Evolutionary conservation across 1,140 invertebrate genomes (phyloP).

Genomic region (Pseudomyrmex concolor): DNA sequence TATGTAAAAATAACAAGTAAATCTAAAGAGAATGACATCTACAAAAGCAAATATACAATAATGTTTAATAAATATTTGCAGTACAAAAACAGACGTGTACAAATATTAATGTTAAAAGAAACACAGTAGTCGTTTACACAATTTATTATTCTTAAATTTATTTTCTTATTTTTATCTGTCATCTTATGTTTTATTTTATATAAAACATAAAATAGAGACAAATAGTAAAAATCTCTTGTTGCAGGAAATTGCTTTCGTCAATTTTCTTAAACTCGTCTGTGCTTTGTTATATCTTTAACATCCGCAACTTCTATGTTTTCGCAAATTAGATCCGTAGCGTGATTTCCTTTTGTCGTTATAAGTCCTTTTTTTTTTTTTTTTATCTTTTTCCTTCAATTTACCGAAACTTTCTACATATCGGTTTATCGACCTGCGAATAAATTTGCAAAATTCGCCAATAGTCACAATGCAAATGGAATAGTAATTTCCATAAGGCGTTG

Average conservation of each 20-base stretch:
- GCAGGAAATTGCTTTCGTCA: background rate
- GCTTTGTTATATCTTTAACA: background rate
- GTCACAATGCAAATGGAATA: conserved; percentile 15
- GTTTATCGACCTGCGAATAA: conserved; percentile 44
- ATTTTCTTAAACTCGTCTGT: background rate
- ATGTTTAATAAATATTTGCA: too few species aligned
- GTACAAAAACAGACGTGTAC: too few species aligned
- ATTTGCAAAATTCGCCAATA: conserved; percentile 28
- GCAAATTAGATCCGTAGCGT: conserved; percentile 11
- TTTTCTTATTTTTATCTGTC: too few species aligned
- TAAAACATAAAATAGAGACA: background rate
- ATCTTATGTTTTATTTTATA: background rate
- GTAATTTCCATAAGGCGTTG: conserved; percentile 25
- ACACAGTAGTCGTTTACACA: too few species aligned
- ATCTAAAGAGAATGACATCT: too few species aligned
- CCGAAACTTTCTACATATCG: conserved; percentile 37
- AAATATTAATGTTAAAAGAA: too few species aligned
- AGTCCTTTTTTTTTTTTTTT: background rate
- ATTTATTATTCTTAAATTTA: too few species aligned
- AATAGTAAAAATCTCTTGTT: background rate
- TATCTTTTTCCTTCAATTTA: conserved; percentile 4
- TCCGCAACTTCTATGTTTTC: background rate
- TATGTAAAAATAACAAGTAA: too few species aligned
- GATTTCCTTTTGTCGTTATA: background rate
- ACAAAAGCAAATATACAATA: too few species aligned